Percentiles rank a stretch among this genome's conserved stretches.
These are phyloP conservation scores for Sycophila texana DNA, from an alignment of 2,888 invertebrate species.

Conservation along the genomic window DNA sequence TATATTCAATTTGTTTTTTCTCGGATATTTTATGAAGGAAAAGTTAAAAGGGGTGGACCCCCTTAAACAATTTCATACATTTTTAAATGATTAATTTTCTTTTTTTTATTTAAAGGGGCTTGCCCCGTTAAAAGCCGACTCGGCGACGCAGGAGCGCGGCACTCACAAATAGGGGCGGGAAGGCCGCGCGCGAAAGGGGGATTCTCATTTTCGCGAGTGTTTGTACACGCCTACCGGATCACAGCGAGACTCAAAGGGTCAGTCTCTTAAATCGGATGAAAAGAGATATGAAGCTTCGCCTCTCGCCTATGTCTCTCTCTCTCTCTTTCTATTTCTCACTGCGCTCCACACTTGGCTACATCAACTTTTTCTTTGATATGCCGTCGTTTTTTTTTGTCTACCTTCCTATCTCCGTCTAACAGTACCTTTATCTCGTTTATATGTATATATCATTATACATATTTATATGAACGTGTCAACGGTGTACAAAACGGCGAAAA, in stretches of 20 bases:
- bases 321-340: constrained; percentile 65
- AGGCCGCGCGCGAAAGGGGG: neutral
- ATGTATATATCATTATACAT: constrained; percentile 58
- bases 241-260: constrained; percentile 25
- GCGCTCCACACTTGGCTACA: constrained; percentile 70
- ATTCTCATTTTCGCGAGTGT: constrained; percentile 39
- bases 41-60: too few species aligned
- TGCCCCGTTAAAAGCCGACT: too few species aligned
- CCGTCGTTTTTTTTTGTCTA: constrained; percentile 10
- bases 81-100: too few species aligned
- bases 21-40: too few species aligned
- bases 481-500: constrained; percentile 62
- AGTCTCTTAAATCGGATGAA: constrained; percentile 73
- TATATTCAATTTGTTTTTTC: too few species aligned
- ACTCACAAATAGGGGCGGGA: neutral
- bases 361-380: constrained; percentile 25
- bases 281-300: constrained; percentile 72
- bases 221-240: neutral
- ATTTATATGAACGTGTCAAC: constrained; percentile 60
- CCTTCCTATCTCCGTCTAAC: constrained; percentile 23
- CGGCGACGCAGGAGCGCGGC: too few species aligned
- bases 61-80: too few species aligned
- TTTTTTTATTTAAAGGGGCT: too few species aligned
- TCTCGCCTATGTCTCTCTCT: constrained; percentile 70
- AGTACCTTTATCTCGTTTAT: constrained; percentile 45